These are phyloP conservation scores for Orchesella cincta DNA, from an alignment of 1,140 invertebrate species.

Conservation along the genomic window DNA sequence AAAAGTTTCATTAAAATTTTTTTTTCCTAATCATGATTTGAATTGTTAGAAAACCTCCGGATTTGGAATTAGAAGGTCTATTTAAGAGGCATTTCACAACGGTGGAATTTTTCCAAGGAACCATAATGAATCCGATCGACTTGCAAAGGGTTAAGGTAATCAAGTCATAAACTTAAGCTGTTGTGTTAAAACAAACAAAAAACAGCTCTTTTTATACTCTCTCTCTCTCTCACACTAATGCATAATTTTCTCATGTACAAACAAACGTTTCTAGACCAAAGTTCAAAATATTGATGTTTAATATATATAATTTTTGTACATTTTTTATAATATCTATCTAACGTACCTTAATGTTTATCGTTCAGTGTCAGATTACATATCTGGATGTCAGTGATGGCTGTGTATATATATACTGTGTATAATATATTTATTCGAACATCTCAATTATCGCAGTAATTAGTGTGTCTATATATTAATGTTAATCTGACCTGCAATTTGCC, in stretches of 20 bases:
- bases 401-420: neutral
- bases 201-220: neutral
- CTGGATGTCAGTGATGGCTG: slow-evolving; percentile 27
- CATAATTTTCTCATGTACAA: neutral
- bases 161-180: neutral
- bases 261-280: neutral
- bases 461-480: neutral
- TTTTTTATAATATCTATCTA: neutral
- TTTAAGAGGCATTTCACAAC: slow-evolving; percentile 99
- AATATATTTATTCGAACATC: neutral
- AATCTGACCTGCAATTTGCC: neutral
- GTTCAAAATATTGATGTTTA: neutral
- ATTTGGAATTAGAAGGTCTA: slow-evolving; percentile 66
- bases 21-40: slow-evolving; percentile 1
- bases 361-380: slow-evolving; percentile 20
- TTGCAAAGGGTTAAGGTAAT: slow-evolving; percentile 97
- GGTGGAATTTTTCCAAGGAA: slow-evolving; percentile 99
- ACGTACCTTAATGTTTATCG: neutral
- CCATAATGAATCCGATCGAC: slow-evolving; percentile 99
- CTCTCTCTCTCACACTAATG: neutral
- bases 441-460: neutral
- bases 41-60: slow-evolving; percentile 58
- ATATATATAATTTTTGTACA: neutral
- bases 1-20: too few species aligned
- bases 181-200: slow-evolving; percentile 2